phyloP scores from a whole-genome alignment of 2,113 vertebrate species.

The Anthoscopus minutus region DNA sequence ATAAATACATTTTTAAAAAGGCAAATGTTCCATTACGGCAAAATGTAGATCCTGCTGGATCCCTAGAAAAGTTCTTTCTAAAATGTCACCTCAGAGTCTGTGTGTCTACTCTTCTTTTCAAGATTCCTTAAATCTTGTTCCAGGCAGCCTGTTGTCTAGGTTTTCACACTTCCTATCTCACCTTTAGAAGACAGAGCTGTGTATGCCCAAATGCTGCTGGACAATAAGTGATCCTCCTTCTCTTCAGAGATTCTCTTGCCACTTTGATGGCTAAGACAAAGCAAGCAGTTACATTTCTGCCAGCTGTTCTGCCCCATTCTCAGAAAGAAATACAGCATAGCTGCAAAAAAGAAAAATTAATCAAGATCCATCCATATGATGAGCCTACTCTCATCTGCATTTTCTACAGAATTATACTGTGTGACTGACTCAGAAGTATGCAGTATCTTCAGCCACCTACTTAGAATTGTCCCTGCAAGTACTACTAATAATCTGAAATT shows the following conservation, averaged over 20 bases:
- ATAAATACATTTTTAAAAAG: background rate
- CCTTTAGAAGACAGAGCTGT: background rate
- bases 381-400: background rate
- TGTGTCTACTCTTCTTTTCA: background rate
- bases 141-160: background rate
- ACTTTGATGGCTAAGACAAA: background rate
- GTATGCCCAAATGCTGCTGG: background rate
- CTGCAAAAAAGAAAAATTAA: background rate
- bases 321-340: background rate
- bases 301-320: background rate
- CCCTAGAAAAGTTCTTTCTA: background rate
- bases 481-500: background rate
- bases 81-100: background rate
- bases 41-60: background rate
- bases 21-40: background rate
- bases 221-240: background rate
- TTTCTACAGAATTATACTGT: background rate
- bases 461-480: background rate
- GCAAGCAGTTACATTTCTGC: background rate
- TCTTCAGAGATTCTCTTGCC: background rate
- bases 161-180: accelerated
- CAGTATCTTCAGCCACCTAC: background rate
- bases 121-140: background rate
- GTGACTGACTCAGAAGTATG: background rate
- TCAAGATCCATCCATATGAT: background rate